Conservation (phyloP, 2,888 invertebrate species). For the Nyleta sp. region DNA sequence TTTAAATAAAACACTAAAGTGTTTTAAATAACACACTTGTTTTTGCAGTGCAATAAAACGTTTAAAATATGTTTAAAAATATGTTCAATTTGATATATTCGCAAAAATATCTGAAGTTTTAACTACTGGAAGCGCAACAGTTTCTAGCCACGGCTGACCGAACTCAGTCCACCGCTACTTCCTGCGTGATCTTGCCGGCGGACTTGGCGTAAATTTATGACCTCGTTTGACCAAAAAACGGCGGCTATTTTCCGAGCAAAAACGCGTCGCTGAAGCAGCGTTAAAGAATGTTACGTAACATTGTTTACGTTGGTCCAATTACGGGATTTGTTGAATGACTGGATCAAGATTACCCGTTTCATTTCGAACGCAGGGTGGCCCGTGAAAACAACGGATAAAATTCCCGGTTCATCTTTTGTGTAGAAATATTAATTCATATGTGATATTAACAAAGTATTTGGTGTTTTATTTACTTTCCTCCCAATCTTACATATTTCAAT, state of each 20-base stretch:
- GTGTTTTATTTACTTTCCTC: too few relatives aligned
- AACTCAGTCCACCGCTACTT: conserved; percentile 37
- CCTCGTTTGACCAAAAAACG: conserved; percentile 24
- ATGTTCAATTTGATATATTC: not conserved
- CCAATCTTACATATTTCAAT: too few relatives aligned
- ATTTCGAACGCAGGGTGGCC: too few relatives aligned
- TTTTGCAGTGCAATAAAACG: too few relatives aligned
- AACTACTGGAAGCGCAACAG: conserved; percentile 35
- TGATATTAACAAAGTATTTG: too few relatives aligned
- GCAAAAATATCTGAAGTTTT: not conserved
- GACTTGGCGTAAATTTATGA: conserved; percentile 29
- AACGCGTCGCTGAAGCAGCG: conserved; percentile 4
- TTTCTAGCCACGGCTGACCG: conserved; percentile 39
- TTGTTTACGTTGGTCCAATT: conserved; percentile 29
- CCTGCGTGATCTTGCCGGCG: conserved; percentile 17
- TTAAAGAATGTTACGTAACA: conserved; percentile 34
- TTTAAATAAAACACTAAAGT: too few relatives aligned
- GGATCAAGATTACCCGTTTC: too few relatives aligned
- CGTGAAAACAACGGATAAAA: too few relatives aligned
- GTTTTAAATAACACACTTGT: too few relatives aligned
- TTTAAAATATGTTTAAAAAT: too few relatives aligned
- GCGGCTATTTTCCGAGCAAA: not conserved
- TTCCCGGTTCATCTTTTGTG: too few relatives aligned
- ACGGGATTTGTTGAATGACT: conserved; percentile 17
- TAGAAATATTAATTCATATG: too few relatives aligned